Percentiles rank a stretch among this genome's conserved stretches.
These are phyloP conservation scores for Fistularia tabacaria DNA, from an alignment of 2,797 vertebrate species.

Conservation along the genomic window DNA sequence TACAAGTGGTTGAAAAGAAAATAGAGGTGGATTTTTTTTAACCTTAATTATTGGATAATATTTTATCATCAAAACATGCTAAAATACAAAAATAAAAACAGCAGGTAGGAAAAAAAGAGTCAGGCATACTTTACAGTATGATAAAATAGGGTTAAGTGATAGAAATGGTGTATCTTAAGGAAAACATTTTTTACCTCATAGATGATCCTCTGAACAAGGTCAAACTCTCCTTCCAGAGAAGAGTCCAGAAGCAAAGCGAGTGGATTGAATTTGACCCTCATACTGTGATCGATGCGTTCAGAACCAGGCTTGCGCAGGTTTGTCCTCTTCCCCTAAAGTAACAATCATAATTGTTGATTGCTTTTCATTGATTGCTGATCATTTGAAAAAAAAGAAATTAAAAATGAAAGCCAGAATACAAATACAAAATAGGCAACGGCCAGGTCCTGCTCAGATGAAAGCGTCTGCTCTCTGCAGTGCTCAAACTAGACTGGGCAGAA, in stretches of 20 bases:
- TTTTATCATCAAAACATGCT: too few relatives aligned
- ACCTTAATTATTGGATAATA: too few relatives aligned
- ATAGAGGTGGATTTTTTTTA: not conserved
- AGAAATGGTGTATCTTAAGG: not conserved
- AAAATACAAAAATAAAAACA: not conserved
- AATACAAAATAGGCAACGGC: too few relatives aligned
- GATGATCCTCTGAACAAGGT: conserved; percentile 97
- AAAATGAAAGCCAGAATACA: not conserved
- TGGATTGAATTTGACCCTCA: conserved; percentile 97
- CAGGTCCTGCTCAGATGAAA: not conserved
- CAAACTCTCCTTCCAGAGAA: conserved; percentile 94
- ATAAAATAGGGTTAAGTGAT: not conserved
- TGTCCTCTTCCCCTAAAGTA: conserved; percentile 88
- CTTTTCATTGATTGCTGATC: not conserved
- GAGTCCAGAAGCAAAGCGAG: conserved; percentile 93
- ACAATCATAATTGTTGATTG: conserved; percentile 24
- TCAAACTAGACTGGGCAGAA: conserved; percentile 19
- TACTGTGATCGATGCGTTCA: conserved; percentile 86
- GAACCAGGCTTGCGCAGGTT: conserved; percentile 91
- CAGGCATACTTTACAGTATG: not conserved
- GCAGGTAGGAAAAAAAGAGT: not conserved
- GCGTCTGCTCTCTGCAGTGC: conserved; percentile 4
- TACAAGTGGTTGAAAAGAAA: not conserved
- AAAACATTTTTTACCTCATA: conserved; percentile 85
- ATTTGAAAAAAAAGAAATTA: not conserved